Conservation (phyloP, 2,888 invertebrate genomes). For the Erebia ligea region DNA sequence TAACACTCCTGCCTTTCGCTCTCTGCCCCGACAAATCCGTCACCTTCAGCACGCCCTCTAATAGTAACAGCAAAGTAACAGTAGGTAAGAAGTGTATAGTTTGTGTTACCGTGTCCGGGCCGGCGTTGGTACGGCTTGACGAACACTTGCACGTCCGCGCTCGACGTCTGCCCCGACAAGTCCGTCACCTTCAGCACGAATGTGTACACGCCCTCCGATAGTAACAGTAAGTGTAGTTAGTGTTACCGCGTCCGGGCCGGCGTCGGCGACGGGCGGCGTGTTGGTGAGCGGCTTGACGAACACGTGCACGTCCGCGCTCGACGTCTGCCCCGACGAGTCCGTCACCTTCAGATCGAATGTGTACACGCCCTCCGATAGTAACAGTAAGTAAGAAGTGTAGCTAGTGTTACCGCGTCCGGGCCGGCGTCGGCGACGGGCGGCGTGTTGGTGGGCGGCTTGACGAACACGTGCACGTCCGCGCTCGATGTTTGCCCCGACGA, state of each 20-base stretch:
- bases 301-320: conserved; percentile 94
- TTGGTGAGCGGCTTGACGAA: conserved; percentile 96
- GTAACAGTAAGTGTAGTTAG: too few species aligned
- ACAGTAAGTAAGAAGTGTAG: background rate
- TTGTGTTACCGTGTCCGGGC: conserved; percentile 63
- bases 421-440: conserved; percentile 90
- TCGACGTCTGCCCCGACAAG: conserved; percentile 93
- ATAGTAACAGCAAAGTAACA: too few species aligned
- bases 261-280: conserved; percentile 89
- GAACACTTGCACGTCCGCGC: conserved; percentile 95
- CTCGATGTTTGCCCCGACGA: conserved; percentile 93
- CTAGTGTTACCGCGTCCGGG: conserved; percentile 69
- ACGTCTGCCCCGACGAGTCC: conserved; percentile 94
- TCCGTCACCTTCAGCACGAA: conserved; percentile 77
- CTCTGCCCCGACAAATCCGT: too few species aligned
- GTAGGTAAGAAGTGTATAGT: too few species aligned
- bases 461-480: conserved; percentile 95
- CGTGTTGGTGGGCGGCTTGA: conserved; percentile 93
- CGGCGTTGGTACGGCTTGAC: conserved; percentile 92
- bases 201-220: too few species aligned
- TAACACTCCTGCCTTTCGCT: too few species aligned
- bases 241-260: background rate
- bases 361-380: background rate
- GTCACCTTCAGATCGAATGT: conserved; percentile 86
- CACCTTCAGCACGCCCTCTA: too few species aligned